Evolutionary conservation across 2,888 invertebrate species (phyloP).

Genomic region (Leucoptera coffeella): DNA sequence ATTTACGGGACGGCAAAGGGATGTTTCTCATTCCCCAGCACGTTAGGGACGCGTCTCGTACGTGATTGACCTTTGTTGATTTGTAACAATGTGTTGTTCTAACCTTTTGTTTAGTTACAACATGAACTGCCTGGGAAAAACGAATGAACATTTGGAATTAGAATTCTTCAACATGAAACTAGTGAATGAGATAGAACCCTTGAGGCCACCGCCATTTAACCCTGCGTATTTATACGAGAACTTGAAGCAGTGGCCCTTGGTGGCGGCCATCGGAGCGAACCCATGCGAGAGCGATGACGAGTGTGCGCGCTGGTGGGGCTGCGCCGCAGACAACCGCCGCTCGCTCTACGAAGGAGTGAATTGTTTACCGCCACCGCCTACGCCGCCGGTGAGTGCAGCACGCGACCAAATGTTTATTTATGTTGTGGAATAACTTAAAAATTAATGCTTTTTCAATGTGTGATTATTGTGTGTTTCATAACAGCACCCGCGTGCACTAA

Average conservation of each 20-base stretch:
- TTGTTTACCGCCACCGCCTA: conserved; percentile 12
- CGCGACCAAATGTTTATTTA: too few relatives aligned
- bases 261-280: too few relatives aligned
- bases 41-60: conserved; percentile 25
- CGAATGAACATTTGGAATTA: conserved; percentile 16
- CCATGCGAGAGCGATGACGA: conserved; percentile 12
- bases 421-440: too few relatives aligned
- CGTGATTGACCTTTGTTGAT: neutral
- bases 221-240: conserved; percentile 14
- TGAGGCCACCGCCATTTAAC: conserved; percentile 32
- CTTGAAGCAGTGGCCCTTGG: neutral
- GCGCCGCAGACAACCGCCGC: conserved; percentile 19
- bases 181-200: conserved; percentile 21
- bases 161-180: too few relatives aligned
- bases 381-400: conserved; percentile 32
- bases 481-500: too few relatives aligned
- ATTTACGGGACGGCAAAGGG: too few relatives aligned
- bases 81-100: neutral
- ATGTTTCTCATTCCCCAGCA: conserved; percentile 31
- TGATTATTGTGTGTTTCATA: too few relatives aligned
- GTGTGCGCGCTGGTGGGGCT: conserved; percentile 16
- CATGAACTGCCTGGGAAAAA: conserved; percentile 33
- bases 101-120: conserved; percentile 2
- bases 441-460: too few relatives aligned
- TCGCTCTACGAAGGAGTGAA: conserved; percentile 45